phyloP scores from a whole-genome alignment of 2,888 invertebrate species.

The Brachylomia viminalis region DNA sequence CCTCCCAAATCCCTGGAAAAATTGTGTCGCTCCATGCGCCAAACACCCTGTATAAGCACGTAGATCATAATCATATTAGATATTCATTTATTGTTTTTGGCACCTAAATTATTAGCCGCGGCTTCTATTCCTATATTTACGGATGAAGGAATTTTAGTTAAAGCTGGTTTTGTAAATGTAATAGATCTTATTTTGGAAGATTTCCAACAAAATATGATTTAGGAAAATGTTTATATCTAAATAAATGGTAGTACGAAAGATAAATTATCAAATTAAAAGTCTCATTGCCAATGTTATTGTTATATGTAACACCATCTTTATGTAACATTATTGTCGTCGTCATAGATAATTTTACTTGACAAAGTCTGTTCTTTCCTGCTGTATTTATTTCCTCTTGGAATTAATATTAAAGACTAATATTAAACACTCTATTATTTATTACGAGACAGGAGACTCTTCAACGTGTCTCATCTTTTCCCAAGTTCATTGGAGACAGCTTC shows the following conservation, averaged over 20 bases:
- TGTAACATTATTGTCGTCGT: not conserved
- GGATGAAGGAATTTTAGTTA: not conserved
- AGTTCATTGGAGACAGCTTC: no score
- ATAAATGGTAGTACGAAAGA: not conserved
- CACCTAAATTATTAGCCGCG: not conserved
- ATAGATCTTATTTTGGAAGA: not conserved
- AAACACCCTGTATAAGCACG: no score
- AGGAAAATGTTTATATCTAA: not conserved
- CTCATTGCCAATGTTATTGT: not conserved
- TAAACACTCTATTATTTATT: no score
- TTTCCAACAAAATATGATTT: not conserved
- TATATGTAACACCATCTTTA: not conserved
- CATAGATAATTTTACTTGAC: slow-evolving; percentile 5
- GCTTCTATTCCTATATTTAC: not conserved
- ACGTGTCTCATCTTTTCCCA: no score
- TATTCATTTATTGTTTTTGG: not conserved
- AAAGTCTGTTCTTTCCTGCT: not conserved
- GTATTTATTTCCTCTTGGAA: no score
- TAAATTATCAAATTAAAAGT: not conserved
- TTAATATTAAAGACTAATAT: no score
- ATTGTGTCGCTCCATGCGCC: no score
- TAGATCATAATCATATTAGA: not conserved
- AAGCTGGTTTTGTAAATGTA: not conserved
- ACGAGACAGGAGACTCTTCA: no score
- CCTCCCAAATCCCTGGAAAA: no score